These are phyloP conservation scores for Neopelma chrysocephalum DNA, from an alignment of 2,797 vertebrate species.

Conservation along the genomic window DNA sequence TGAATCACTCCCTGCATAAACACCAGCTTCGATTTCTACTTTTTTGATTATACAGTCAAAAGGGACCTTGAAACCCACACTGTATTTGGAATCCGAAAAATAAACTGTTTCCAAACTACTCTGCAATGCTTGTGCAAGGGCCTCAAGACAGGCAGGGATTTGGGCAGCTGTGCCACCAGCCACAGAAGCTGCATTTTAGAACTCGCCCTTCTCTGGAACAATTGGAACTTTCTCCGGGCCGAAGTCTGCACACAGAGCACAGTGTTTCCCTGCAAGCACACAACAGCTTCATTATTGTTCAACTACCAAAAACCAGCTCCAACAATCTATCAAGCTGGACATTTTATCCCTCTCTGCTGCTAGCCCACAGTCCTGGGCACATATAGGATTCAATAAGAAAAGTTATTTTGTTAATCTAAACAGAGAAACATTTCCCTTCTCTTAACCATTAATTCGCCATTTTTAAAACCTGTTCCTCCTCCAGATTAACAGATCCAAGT, in stretches of 20 bases:
- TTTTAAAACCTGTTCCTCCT: neutral
- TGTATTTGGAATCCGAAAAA: constrained; percentile 47
- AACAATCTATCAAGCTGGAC: constrained; percentile 58
- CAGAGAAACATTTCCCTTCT: neutral
- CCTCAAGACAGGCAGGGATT: constrained; percentile 6
- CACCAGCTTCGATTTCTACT: neutral
- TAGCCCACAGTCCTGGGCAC: neutral
- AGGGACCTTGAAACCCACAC: neutral
- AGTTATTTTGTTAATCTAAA: constrained; percentile 3
- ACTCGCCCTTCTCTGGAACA: constrained; percentile 35
- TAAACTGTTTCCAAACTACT: constrained; percentile 64
- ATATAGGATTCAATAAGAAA: neutral
- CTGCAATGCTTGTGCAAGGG: constrained; percentile 43
- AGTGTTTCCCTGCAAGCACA: constrained; percentile 58
- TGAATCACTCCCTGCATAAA: neutral
- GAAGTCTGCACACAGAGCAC: constrained; percentile 59
- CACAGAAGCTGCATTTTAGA: constrained; percentile 62
- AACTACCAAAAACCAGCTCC: constrained; percentile 66
- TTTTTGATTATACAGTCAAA: neutral
- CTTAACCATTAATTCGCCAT: neutral
- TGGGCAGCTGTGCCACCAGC: constrained; percentile 58
- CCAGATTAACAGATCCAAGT: neutral
- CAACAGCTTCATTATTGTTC: constrained; percentile 69
- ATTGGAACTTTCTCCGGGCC: constrained; percentile 60
- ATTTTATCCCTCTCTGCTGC: constrained; percentile 25